These are phyloP conservation scores for Pogonophryne albipinna DNA, from an alignment of 2,797 vertebrate genomes.

Conservation along the genomic window DNA sequence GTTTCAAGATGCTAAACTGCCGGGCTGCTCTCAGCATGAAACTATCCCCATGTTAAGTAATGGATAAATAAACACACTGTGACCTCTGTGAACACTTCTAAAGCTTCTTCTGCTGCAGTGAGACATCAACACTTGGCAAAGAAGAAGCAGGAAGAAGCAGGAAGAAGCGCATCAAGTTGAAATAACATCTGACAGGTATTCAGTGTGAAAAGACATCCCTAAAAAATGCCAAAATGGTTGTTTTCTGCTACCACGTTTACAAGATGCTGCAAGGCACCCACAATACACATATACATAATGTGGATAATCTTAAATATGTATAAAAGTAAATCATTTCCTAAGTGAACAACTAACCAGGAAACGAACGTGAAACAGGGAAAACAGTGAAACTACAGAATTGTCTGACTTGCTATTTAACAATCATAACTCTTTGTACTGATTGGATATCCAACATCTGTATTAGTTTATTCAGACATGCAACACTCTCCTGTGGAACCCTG, in stretches of 20 bases:
- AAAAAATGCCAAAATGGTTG: background rate
- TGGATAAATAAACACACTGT: constrained; percentile 46
- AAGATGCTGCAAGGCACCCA: constrained; percentile 2
- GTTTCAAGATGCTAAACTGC: constrained; percentile 16
- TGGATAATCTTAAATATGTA: background rate
- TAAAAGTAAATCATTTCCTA: background rate
- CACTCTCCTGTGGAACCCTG: constrained; percentile 4
- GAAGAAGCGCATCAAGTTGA: constrained; percentile 20
- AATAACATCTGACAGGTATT: constrained; percentile 14
- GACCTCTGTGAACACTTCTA: constrained; percentile 38
- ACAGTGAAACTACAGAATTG: background rate
- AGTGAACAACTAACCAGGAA: background rate
- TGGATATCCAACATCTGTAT: constrained; percentile 9
- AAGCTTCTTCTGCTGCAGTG: constrained; percentile 29
- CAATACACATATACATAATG: background rate
- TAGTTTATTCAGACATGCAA: background rate
- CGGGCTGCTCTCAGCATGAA: constrained; percentile 25
- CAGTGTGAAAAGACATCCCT: constrained; percentile 7
- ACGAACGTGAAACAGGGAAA: background rate
- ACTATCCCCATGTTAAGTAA: constrained; percentile 41
- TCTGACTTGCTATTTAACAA: background rate
- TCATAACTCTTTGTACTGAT: background rate
- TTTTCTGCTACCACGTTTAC: background rate
- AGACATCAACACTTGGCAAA: constrained; percentile 31
- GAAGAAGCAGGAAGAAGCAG: constrained; percentile 32